These are phyloP conservation scores for Bos taurus DNA, from an alignment of 2,113 vertebrate species.

Conservation along the genomic window DNA sequence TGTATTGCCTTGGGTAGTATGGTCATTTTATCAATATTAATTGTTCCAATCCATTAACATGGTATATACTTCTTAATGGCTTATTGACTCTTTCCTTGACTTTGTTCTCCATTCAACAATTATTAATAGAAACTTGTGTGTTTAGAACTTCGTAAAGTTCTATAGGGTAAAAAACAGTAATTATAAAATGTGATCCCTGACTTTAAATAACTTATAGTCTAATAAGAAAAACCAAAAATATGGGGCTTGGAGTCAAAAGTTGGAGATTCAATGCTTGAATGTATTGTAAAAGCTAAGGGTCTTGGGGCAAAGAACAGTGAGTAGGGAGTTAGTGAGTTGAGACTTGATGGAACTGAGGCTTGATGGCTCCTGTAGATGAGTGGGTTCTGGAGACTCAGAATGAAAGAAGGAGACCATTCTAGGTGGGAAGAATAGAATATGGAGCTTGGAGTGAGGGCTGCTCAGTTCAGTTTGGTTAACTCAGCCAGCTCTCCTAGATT, in stretches of 20 bases:
- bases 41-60: not conserved
- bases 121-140: not conserved
- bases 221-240: not conserved
- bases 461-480: not conserved
- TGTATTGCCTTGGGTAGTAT: not conserved
- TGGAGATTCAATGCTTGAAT: not conserved
- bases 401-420: not conserved
- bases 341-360: not conserved
- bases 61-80: not conserved
- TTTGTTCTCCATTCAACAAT: not conserved
- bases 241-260: not conserved
- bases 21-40: not conserved
- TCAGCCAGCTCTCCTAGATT: not conserved
- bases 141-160: slow-evolving; percentile 13
- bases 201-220: slow-evolving; percentile 10
- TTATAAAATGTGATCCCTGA: not conserved
- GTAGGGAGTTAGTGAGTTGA: not conserved
- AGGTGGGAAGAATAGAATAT: not conserved
- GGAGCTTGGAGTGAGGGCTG: not conserved
- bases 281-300: not conserved
- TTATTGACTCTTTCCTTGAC: not conserved
- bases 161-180: not conserved
- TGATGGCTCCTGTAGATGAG: not conserved
- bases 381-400: not conserved
- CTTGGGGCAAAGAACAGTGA: not conserved